Base-by-base conservation (phyloP, 2,888 invertebrate species). In the Diarsia rubi region DNA sequence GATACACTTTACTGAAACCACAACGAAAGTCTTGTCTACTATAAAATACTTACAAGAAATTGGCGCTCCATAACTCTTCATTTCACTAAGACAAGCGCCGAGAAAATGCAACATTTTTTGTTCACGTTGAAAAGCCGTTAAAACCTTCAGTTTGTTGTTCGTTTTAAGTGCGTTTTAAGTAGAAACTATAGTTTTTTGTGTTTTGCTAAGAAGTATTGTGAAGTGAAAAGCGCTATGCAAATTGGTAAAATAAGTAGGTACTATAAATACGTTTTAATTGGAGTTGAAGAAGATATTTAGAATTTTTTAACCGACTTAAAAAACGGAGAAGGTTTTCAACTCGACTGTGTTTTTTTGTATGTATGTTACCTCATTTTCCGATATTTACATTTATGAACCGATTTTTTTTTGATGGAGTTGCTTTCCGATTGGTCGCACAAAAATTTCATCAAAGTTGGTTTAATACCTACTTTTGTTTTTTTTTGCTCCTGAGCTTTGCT, bases 1-100 rank as follows among this genome's bases (percentile, higher is more conserved):
- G 8, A 52, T 0, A n/a, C 54, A 24, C 54, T 54, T 2, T 6
- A 19, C 27, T n/a, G 19, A 14, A 57, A 45, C 21, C 8, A 5
- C 16, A 12, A 19, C 24, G 8, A 24, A 44, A n/a, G 0, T 12
- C 12, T 16, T 42, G 12, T 57, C 37, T 37, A 3, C 1, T 2
- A 69, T 24, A 11, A 45, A 57, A 44, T 52, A 49, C 14, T 59
- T 31, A 9, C 8, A 49, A 78, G 49, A 31, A 31, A 49, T 59
- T 52, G 24, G 1, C 60, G 52, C 37, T 45, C 60, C 60, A 37
- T 45, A 52, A 49, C 24, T 52, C 21, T 45, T 3, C 21, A 37
- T 45, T 79, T 45, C 8, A 0, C 49, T 44, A 69, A 49, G 49
- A 71, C n/a, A 78, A 31, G 4, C 71, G 27, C 79, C 19, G 19